Conservation (phyloP, 2,113 vertebrate species). For the Siniperca chuatsi region DNA sequence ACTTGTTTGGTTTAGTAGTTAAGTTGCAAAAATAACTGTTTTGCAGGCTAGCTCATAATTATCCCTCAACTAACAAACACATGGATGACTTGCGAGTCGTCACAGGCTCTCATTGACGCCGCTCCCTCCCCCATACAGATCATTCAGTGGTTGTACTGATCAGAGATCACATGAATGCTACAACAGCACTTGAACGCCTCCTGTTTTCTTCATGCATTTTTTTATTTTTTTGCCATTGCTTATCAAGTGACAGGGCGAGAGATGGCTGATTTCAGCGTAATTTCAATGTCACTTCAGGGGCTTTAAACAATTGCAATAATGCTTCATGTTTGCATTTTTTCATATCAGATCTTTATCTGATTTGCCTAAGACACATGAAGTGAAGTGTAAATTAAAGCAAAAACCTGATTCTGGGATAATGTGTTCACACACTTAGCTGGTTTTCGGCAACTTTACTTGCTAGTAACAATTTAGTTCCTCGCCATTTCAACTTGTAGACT, state of each 20-base stretch:
- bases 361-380: neutral
- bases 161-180: neutral
- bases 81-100: neutral
- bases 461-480: neutral
- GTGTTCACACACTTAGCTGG: neutral
- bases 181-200: neutral
- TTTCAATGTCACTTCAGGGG: neutral
- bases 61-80: neutral
- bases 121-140: neutral
- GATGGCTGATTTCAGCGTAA: constrained; percentile 9
- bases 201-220: too few relatives aligned
- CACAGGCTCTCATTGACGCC: neutral
- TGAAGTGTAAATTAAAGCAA: neutral
- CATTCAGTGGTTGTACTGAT: neutral
- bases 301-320: too few relatives aligned
- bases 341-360: neutral
- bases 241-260: neutral
- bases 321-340: neutral
- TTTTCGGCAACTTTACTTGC: neutral
- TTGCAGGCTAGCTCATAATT: neutral
- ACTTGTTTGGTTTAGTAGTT: neutral
- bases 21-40: neutral
- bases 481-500: neutral
- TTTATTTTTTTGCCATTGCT: neutral
- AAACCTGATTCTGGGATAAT: neutral